phyloP scores from a whole-genome alignment of 2,113 vertebrate genomes.

The Pica pica region DNA sequence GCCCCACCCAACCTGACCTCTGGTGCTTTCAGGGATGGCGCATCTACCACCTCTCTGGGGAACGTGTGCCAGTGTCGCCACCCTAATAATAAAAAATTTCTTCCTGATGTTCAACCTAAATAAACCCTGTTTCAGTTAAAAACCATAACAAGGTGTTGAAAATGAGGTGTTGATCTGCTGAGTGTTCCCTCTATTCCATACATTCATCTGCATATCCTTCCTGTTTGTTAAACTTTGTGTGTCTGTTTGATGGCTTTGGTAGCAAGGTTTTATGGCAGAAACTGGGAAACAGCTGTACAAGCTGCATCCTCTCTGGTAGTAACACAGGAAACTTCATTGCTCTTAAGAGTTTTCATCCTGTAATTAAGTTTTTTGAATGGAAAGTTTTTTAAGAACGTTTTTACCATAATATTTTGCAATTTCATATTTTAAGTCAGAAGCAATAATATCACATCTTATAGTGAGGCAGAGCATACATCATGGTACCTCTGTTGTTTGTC shows the following conservation, averaged over 20 bases:
- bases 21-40: not conserved
- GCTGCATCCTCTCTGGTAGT: not conserved
- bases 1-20: not conserved
- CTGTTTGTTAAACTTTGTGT: not conserved
- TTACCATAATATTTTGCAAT: not conserved
- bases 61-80: not conserved
- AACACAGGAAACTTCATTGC: not conserved
- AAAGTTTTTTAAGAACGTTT: not conserved
- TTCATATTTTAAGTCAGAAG: not conserved
- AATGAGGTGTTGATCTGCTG: not conserved
- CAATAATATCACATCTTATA: not conserved
- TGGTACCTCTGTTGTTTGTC: not conserved
- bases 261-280: not conserved
- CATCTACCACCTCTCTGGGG: not conserved
- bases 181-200: not conserved
- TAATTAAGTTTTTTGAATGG: not conserved
- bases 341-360: not conserved
- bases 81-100: not conserved
- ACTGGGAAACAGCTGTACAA: not conserved
- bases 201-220: fast-evolving
- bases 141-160: not conserved
- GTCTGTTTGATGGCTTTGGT: not conserved
- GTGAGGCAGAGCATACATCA: not conserved
- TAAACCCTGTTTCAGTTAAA: not conserved
- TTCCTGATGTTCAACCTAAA: not conserved